Base-by-base conservation (phyloP, 1,140 invertebrate genomes). In the Papilio glaucus region DNA sequence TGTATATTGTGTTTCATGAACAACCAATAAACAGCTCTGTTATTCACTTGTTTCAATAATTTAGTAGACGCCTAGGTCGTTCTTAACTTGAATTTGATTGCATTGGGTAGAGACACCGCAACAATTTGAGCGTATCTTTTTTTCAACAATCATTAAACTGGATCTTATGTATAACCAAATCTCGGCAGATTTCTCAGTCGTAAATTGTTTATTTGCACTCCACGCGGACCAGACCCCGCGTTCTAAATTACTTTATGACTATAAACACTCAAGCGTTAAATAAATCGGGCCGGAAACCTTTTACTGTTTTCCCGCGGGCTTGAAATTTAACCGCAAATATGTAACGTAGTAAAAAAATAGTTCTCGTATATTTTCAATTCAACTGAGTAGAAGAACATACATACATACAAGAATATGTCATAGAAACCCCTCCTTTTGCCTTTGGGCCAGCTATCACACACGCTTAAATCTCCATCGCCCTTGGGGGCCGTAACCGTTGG, bases 231-330 rank as follows among this genome's bases (percentile, higher is more conserved):
- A 53, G 49, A 53, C 0, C 6, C 21, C 18, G 7, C 9, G 49
- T 21, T 24, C 49, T 21, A 53, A 53, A 53, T 53, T 53, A 53
- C 21, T 53, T 53, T 53, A 53, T 53, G 3, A 53, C 49, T 53
- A 53, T 53, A 24, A 53, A 53, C 21, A 53, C 49, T 53, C 9
- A 24, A 4, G 18, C 42, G 42, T 49, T 49, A 24, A 53, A 53
- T 24, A 53, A 53, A 53, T 24, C 49, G 49, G 9, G 10, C 21
- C 49, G 49, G 49, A 53, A 26, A 53, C 21, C 49, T 57, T 57
- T 57, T 24, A 57, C 49, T 57, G 49, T 57, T 57, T 57, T 57
- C 49, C 49, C 49, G 49, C 49, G 49, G 49, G n/a, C 49, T 57
- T 57, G 49, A 57, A 57, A 12, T 24, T 57, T 24, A 57, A 57